Evolutionary conservation across 2,113 vertebrate species (phyloP).

Genomic region (Nothocercus nigrocapillus): DNA sequence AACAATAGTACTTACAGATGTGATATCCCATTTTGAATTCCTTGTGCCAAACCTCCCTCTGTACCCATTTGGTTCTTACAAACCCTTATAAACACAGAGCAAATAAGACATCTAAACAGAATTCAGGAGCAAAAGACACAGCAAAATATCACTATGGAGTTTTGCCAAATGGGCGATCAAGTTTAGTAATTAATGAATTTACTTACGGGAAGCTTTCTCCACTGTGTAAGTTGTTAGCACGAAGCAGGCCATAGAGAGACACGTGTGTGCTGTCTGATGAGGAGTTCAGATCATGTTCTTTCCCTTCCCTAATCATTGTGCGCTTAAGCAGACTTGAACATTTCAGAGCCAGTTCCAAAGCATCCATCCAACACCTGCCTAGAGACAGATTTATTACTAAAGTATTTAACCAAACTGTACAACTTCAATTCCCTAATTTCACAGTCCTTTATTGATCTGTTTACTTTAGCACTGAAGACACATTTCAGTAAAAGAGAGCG

Average conservation of each 20-base stretch:
- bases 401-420: neutral
- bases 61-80: neutral
- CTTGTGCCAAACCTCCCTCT: neutral
- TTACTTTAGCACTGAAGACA: neutral
- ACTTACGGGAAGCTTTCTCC: slow-evolving; percentile 91
- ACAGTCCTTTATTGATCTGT: neutral
- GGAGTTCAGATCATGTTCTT: slow-evolving; percentile 89
- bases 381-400: slow-evolving; percentile 35
- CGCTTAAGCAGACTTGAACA: slow-evolving; percentile 96
- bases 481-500: neutral
- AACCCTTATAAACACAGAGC: neutral
- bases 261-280: slow-evolving; percentile 88
- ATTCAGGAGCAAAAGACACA: neutral
- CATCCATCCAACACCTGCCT: slow-evolving; percentile 99
- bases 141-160: neutral
- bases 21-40: neutral
- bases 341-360: slow-evolving; percentile 96
- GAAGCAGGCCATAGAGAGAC: slow-evolving; percentile 92
- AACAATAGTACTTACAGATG: neutral
- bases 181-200: neutral
- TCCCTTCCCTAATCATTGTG: slow-evolving; percentile 97
- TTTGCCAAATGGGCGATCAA: neutral
- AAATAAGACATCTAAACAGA: neutral
- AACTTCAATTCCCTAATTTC: neutral
- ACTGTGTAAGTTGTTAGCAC: slow-evolving; percentile 91